Evolutionary conservation across 2,888 invertebrate genomes (phyloP).

Genomic region (Tetragonisca angustula): DNA sequence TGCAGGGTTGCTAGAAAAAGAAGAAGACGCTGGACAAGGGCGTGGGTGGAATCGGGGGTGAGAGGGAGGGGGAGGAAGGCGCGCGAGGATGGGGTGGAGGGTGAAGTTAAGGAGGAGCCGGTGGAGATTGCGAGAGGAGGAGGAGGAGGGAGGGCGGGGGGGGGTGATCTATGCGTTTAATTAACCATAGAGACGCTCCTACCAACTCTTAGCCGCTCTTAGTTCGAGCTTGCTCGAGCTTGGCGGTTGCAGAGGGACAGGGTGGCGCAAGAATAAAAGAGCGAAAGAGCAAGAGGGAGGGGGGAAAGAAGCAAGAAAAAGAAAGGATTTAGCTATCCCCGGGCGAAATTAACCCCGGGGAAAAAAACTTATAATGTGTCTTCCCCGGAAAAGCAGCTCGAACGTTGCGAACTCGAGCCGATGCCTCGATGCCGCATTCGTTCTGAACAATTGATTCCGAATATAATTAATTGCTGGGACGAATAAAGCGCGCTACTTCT

Average conservation of each 20-base stretch:
- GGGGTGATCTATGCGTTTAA: conserved; percentile 83
- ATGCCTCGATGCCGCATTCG: conserved; percentile 63
- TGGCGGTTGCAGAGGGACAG: conserved; percentile 56
- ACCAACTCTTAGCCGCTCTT: conserved; percentile 81
- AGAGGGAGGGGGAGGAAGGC: conserved; percentile 13
- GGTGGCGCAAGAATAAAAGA: conserved; percentile 54
- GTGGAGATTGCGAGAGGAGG: conserved; percentile 70
- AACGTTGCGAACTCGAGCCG: conserved; percentile 42
- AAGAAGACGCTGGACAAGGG: conserved; percentile 31
- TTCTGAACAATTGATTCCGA: conserved; percentile 74
- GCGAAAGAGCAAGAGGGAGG: conserved; percentile 27
- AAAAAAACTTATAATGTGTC: conserved; percentile 82
- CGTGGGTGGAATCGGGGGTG: conserved; percentile 12
- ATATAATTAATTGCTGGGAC: conserved; percentile 54
- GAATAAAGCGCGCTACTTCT: neutral
- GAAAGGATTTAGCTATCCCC: conserved; percentile 75
- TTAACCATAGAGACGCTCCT: conserved; percentile 83
- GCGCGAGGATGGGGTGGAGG: conserved; percentile 24
- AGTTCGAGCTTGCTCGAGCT: conserved; percentile 75
- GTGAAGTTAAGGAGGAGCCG: conserved; percentile 55
- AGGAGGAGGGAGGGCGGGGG: conserved; percentile 54
- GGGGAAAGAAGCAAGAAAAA: conserved; percentile 42
- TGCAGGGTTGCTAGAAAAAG: conserved; percentile 60
- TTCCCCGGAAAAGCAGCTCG: conserved; percentile 72
- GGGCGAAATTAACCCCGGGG: conserved; percentile 81